A percentile compares a stretch with the other conserved stretches of the same genome.
phyloP scores from a whole-genome alignment of 2,113 vertebrate genomes.

The Dunckerocampus dactyliophorus region DNA sequence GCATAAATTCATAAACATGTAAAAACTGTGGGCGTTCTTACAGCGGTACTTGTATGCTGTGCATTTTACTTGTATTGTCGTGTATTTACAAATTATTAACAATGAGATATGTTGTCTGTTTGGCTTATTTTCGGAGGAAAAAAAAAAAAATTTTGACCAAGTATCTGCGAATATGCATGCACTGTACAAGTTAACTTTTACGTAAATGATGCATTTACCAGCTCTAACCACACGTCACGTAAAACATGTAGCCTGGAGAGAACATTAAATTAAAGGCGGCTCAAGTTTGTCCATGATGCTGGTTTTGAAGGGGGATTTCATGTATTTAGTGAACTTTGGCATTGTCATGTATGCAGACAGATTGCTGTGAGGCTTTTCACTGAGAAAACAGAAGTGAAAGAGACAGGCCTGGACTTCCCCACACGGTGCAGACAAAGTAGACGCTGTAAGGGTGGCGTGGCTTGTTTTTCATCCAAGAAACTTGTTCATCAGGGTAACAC shows the following conservation, averaged over 20 bases:
- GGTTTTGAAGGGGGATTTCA: conserved; percentile 42
- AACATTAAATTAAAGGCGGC: not conserved
- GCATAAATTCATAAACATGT: too few species aligned
- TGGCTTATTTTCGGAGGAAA: not conserved
- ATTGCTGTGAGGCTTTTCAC: conserved; percentile 28
- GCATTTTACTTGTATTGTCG: too few species aligned
- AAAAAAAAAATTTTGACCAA: not conserved
- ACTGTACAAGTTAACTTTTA: not conserved
- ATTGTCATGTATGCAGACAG: conserved; percentile 38
- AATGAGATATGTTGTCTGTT: not conserved
- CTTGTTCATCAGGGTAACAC: conserved; percentile 53
- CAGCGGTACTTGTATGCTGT: too few species aligned
- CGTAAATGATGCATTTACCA: not conserved
- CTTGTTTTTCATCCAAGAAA: conserved; percentile 51
- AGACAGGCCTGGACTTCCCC: conserved; percentile 74
- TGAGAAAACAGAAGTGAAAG: conserved; percentile 76
- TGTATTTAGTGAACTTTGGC: conserved; percentile 45
- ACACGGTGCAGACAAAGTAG: conserved; percentile 51
- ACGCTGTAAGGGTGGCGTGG: conserved; percentile 44
- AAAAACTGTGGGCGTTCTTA: too few species aligned
- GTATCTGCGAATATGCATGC: not conserved
- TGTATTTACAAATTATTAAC: too few species aligned
- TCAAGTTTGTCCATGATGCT: conserved; percentile 7
- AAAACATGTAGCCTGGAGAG: not conserved
- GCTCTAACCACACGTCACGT: not conserved